Base-by-base conservation (phyloP, 2,113 vertebrate species). In the Delphinus delphis region DNA sequence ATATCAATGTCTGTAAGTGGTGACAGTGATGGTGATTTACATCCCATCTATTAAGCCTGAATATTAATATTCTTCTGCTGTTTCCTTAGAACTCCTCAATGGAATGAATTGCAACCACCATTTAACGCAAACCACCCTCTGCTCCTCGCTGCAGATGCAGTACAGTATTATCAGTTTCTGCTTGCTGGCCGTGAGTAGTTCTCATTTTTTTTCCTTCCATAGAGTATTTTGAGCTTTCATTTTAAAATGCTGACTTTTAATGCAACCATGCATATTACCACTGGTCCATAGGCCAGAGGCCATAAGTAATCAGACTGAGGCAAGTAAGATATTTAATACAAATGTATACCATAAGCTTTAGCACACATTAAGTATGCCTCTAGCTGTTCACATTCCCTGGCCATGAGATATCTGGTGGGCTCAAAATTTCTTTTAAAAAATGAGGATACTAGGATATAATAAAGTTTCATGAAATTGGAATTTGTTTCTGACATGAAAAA, bases 81-180 rank as follows among this genome's bases (percentile, higher is more conserved):
- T 97, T 98, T 98, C 98, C 98, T 97, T 98, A 99, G 99, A 99
- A 99, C 99, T 76, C 99, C 99, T 86, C 99, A 99, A 96, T 99
- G 99, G 99, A 99, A 99, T 97, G 99, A 99, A 96, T 98, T 99
- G 82, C 99, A 99, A 98, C 99, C 99, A 74, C 99, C 99, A 67
- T 99, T 99, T 99, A 99, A 99, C 98, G 99, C 99, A 97, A 99
- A 99, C 98, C 99, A 99, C 98, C 99, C 99, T 12, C 98, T 99
- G 97, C 99, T 99, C 95, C 98, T 99, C 73, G 99, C 99, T 89
- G 99, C 99, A 31, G 99, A 99, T 98, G 99, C 99, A 8, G 99
- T 99, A 53, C 99, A 99, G 98, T 99, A 99, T 98, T 99, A 99
- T 97, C 99, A 99, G 97, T 99, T 99, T 97, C 99, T 99, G 93